Base-by-base conservation (phyloP, 2,888 invertebrate species). In the Bruchidius siliquastri region DNA sequence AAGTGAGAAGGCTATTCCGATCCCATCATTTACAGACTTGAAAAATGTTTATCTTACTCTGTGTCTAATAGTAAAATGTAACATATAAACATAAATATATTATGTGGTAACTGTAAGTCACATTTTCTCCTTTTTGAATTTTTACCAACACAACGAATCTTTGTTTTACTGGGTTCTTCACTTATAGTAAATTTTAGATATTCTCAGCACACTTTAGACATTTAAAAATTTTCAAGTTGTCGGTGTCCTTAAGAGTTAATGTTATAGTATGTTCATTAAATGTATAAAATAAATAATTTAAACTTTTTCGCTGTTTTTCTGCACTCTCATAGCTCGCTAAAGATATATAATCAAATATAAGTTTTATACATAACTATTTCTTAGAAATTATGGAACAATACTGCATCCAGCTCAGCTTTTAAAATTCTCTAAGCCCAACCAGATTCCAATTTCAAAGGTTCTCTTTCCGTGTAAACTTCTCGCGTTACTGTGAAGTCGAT, bases 231-330 rank as follows among this genome's bases (percentile, higher is more conserved):
- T 82, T 83, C 80, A 80, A 83, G 81, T 83, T 83, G 80, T 84
- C 83, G 83, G 81, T 84, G 84, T 84, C 82, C 81, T 83, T 80
- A 82, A 82, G 81, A 83, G 81, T 84, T 83, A 83, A 83, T 84
- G 84, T 84, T 83, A 84, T 83, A 81, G 82, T 83, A 82, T 83
- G 82, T 83, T 84, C 81, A 82, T 80, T 83, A 79, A 82, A 84
- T 83, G 83, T 84, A 83, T 82, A 80, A 83, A 83, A 81, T 82
- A 82, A 83, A 22, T 77, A 76, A 78, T 78, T 77, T 76, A 76
- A 78, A 78, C 73, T 26, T 26, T 2, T 26, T 26, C 26, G 26
- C 8, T 26, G 26, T 26, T 26, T 26, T 26, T 26, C 26, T 26
- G 26, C 8, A 26, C 26, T n/a, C n/a, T n/a, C n/a, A n/a, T n/a